Percentiles rank a stretch among this genome's conserved stretches.
Evolutionary conservation across 1,140 invertebrate species (phyloP).

Genomic region (Papilio polyxenes): DNA sequence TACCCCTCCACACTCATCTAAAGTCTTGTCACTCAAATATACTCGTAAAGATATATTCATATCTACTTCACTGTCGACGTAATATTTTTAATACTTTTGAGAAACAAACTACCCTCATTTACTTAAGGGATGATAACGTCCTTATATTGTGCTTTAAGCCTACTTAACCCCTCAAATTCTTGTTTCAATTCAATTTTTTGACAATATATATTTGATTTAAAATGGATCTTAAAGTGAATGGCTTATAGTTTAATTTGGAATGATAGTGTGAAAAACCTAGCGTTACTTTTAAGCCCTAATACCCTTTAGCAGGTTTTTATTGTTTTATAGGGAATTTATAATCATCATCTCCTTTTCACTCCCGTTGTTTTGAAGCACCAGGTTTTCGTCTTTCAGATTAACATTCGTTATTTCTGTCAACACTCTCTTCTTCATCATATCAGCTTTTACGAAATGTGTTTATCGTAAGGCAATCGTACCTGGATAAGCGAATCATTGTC

Average conservation of each 20-base stretch:
- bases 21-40: not conserved
- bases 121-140: conserved; percentile 25
- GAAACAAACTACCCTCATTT: conserved; percentile 27
- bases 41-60: not conserved
- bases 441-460: too few relatives aligned
- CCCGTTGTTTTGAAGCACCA: too few relatives aligned
- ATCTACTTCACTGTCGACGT: not conserved
- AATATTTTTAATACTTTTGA: conserved; percentile 13
- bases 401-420: too few relatives aligned
- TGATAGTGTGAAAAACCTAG: not conserved
- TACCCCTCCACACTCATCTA: too few relatives aligned
- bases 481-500: too few relatives aligned
- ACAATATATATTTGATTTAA: not conserved
- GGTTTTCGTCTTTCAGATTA: too few relatives aligned
- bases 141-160: conserved; percentile 14
- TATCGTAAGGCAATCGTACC: too few relatives aligned
- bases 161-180: conserved; percentile 19
- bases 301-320: conserved; percentile 3
- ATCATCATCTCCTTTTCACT: too few relatives aligned
- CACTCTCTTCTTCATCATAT: too few relatives aligned
- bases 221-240: too few relatives aligned
- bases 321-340: not conserved
- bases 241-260: not conserved
- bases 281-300: not conserved
- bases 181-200: conserved; percentile 15